Percentiles rank a stretch among this genome's conserved stretches.
Evolutionary conservation across 2,113 vertebrate genomes (phyloP).

Genomic region (Seriola rivoliana): DNA sequence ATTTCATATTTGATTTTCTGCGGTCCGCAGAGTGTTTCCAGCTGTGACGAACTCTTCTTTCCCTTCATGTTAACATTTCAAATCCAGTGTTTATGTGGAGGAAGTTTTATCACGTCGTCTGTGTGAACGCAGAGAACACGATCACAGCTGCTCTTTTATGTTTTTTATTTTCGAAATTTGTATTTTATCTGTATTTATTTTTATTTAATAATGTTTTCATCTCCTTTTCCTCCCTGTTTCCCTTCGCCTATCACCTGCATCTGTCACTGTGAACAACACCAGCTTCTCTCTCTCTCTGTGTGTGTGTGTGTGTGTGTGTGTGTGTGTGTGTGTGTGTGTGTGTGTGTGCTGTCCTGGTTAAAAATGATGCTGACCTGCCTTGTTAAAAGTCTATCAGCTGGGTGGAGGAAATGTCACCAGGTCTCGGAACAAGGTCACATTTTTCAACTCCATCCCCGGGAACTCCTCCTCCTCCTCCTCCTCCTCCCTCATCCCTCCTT

Average conservation of each 20-base stretch:
- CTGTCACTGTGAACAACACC: too few species aligned
- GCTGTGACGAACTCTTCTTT: too few species aligned
- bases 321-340: conserved; percentile 8
- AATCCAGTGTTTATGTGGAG: too few species aligned
- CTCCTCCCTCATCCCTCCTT: background rate
- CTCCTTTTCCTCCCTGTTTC: background rate
- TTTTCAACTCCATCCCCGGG: conserved; percentile 67
- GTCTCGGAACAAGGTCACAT: conserved; percentile 78
- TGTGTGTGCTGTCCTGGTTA: conserved; percentile 48
- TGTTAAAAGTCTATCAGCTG: conserved; percentile 72
- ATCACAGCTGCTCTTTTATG: too few species aligned
- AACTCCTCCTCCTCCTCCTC: conserved; percentile 25
- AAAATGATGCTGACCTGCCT: conserved; percentile 73
- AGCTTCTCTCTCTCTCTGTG: background rate
- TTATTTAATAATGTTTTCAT: background rate
- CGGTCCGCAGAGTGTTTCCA: too few species aligned
- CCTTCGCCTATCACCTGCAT: too few species aligned
- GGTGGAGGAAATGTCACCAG: conserved; percentile 79
- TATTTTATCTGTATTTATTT: too few species aligned
- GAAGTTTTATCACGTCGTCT: too few species aligned
- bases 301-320: conserved; percentile 9
- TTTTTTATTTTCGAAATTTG: too few species aligned
- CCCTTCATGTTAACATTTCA: too few species aligned
- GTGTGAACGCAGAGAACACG: too few species aligned
- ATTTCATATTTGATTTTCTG: too few species aligned